Base-by-base conservation (phyloP, 2,888 invertebrate species). In the Zygogramma bicolorata region DNA sequence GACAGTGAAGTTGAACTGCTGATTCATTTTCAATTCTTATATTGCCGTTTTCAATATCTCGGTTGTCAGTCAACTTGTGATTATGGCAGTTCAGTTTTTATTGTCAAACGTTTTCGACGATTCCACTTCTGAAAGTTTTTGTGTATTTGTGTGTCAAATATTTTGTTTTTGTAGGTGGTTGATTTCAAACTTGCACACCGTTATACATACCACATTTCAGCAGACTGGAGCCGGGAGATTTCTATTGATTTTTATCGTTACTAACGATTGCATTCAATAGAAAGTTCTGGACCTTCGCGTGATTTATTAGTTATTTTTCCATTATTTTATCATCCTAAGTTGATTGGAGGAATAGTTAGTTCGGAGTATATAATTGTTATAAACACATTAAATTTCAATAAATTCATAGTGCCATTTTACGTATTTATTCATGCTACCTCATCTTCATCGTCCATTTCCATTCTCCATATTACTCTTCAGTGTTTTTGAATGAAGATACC, bases 361-460 rank as follows among this genome's bases (percentile, higher is more conserved):
- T 65, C 59, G 72, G 84, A 66, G 53, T 72, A 72, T 67, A 71
- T 72, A 73, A 71, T 73, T 73, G 72, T 73, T 73, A 73, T 62
- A 85, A 85, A 85, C 85, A 86, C 86, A 86, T 85, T 86, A 84
- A 85, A 86, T 85, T 84, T 86, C 83, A 86, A 86, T 86, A 86
- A 86, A 86, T 86, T 85, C 87, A 86, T 87, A 87, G 87, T 87
- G 87, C 87, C 87, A 87, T 87, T 86, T 83, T 84, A 85, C 85
- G 85, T 84, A 81, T 84, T 53, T 84, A 83, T 84, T 83, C 84
- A 83, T 83, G 63, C 62, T 71, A 75, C 70, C 68, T 69, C 70
- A 68, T 70, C 29, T 59, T 68, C 74, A 74, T 74, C 31, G 15
- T 60, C 74, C 71, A 71, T 71, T 70, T 71, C 66, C 68, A 73